Conservation (phyloP, 2,888 invertebrate genomes). For the Trypoxylon attenuatum region DNA sequence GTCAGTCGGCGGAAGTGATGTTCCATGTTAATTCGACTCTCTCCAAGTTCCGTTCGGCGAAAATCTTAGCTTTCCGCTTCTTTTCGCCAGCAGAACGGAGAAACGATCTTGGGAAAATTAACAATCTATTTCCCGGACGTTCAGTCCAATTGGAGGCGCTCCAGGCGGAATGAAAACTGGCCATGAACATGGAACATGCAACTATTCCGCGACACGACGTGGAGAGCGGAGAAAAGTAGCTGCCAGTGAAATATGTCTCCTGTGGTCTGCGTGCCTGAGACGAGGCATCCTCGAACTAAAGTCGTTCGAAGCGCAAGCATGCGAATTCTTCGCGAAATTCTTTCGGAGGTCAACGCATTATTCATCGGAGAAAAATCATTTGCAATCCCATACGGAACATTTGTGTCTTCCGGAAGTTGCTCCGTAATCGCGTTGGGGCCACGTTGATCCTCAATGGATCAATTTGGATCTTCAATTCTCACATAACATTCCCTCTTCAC, state of each 20-base stretch:
- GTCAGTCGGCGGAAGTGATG: no score
- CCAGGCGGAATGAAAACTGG: slow-evolving; percentile 1
- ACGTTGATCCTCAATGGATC: neutral
- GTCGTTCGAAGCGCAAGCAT: neutral
- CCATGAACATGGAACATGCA: neutral
- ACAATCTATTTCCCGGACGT: neutral
- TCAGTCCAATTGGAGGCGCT: slow-evolving; percentile 13
- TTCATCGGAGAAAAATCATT: neutral
- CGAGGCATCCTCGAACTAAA: neutral
- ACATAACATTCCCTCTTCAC: neutral
- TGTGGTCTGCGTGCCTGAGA: neutral
- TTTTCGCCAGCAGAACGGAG: no score
- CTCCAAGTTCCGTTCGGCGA: no score
- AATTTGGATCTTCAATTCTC: no score
- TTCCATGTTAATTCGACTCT: no score
- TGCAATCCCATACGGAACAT: slow-evolving; percentile 12
- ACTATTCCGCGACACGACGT: neutral
- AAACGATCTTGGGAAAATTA: neutral
- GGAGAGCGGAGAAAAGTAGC: neutral
- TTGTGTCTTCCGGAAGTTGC: slow-evolving; percentile 21
- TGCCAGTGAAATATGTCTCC: neutral
- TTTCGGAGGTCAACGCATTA: neutral
- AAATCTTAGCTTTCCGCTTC: no score
- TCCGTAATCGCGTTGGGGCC: neutral
- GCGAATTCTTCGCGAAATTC: neutral